Percentiles rank a stretch among this genome's conserved stretches.
phyloP scores from a whole-genome alignment of 2,113 vertebrate species.

The Microtus richardsoni region DNA sequence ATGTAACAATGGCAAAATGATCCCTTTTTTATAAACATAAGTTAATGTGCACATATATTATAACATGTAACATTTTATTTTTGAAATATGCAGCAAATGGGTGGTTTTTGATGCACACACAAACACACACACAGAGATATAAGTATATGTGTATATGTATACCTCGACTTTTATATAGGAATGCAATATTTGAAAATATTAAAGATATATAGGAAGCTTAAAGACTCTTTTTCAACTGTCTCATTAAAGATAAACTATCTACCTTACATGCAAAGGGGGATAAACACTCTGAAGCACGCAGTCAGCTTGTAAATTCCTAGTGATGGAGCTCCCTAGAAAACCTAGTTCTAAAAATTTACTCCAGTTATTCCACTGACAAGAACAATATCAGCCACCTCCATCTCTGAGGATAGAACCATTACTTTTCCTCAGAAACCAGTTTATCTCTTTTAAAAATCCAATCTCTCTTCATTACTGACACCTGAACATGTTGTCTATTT shows the following conservation, averaged over 20 bases:
- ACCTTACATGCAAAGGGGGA: neutral
- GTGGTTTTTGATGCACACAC: neutral
- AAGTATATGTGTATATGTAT: neutral
- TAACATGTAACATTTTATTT: neutral
- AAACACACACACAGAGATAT: neutral
- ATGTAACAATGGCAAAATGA: neutral
- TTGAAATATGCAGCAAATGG: neutral
- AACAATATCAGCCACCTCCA: conserved; percentile 48
- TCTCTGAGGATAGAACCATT: conserved; percentile 51
- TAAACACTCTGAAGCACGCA: neutral
- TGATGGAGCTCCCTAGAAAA: conserved; percentile 18
- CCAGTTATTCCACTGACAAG: conserved; percentile 58
- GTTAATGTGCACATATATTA: neutral
- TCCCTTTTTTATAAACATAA: neutral
- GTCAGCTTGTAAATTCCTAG: neutral
- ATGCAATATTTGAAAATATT: neutral
- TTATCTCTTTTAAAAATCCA: conserved; percentile 62
- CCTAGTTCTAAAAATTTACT: conserved; percentile 27
- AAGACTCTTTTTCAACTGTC: neutral
- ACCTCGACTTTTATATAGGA: neutral
- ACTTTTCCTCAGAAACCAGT: conserved; percentile 57
- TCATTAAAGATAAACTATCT: neutral
- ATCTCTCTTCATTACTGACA: conserved; percentile 69
- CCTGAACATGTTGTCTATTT: conserved; percentile 72
- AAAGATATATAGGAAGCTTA: neutral